Evolutionary conservation across 2,888 invertebrate species (phyloP).

Genomic region (Latrodectus hesperus): DNA sequence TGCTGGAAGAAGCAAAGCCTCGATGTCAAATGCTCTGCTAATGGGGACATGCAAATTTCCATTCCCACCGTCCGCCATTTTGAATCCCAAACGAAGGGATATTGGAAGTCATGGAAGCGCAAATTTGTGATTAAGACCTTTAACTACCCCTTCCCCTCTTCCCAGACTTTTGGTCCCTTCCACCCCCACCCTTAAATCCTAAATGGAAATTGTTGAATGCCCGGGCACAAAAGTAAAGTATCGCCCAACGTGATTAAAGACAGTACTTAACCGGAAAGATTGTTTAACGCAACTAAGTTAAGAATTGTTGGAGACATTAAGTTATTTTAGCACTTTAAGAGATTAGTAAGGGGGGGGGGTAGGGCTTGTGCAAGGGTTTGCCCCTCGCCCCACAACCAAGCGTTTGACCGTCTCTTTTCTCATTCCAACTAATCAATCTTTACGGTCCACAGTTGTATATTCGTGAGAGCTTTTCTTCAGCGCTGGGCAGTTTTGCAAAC

Average conservation of each 20-base stretch:
- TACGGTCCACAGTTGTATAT: conserved; percentile 40
- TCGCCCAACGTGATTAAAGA: conserved; percentile 64
- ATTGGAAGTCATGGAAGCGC: conserved; percentile 66
- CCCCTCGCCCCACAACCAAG: not conserved
- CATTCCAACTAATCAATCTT: conserved; percentile 62
- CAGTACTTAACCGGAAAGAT: conserved; percentile 62
- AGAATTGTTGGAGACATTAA: conserved; percentile 64
- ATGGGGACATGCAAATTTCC: conserved; percentile 61
- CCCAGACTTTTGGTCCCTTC: not conserved
- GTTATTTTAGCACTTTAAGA: conserved; percentile 68
- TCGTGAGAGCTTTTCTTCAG: conserved; percentile 3
- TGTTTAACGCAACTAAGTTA: conserved; percentile 64
- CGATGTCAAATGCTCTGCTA: conserved; percentile 65
- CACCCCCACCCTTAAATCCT: conserved; percentile 34
- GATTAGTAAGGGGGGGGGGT: conserved; percentile 41
- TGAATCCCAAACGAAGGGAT: conserved; percentile 53
- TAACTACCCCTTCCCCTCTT: not conserved
- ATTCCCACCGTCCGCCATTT: conserved; percentile 23
- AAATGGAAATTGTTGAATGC: conserved; percentile 66
- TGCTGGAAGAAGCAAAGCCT: conserved; percentile 34
- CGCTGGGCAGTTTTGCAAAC: conserved; percentile 49
- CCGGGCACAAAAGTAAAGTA: conserved; percentile 62
- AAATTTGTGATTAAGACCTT: conserved; percentile 64
- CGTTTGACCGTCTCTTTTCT: conserved; percentile 46
- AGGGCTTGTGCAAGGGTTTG: not conserved